Base-by-base conservation (phyloP, 2,888 invertebrate species). In the Brassicogethes aeneus region DNA sequence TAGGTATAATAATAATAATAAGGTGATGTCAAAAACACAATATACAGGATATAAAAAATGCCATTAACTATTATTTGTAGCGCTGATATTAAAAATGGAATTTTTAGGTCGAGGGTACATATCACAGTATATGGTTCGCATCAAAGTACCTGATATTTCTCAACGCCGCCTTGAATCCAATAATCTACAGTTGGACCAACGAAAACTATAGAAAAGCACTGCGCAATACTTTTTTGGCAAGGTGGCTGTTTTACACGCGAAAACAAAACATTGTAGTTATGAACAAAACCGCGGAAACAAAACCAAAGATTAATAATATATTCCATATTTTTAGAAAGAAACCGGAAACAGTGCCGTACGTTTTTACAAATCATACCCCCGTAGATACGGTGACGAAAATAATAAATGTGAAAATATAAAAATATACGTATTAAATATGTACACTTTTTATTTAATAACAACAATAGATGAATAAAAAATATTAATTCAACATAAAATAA, bases 161-260 rank as follows among this genome's bases (percentile, higher is more conserved):
- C 2, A 85, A 84, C 62, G 79, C 82, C 2, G 83, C 85, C 2
- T 64, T 86, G 37, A 87, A 87, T 59, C 87, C 88, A 0, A 63
- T 87, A 0, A 80, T 88, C 43, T 87, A 86, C 50, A 86, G 85
- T 2, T 77, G 81, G 41, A 83, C 79, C 7, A 86, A 85, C 55
- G 75, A 77, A 17, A 76, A 80, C 51, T 80, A 85, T 54, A 68
- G 77, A 8, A 74, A 76, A 37, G 84, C 83, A 10, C 81, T 85
- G 64, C 73, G 73, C 53, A 62, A 69, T 15, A 76, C 75, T 0
- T 65, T 70, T 2, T 65, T 75, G 0, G 59, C 73, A 2, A 69
- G 72, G 15, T 71, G 71, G 56, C 68, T 72, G 17, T 62, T 63
- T 34, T 42, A 47, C 3, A 34, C 43, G 2, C 23, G 7, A 23